These are phyloP conservation scores for Apogon talboti DNA, from an alignment of 2,797 vertebrate genomes.

Conservation along the genomic window DNA sequence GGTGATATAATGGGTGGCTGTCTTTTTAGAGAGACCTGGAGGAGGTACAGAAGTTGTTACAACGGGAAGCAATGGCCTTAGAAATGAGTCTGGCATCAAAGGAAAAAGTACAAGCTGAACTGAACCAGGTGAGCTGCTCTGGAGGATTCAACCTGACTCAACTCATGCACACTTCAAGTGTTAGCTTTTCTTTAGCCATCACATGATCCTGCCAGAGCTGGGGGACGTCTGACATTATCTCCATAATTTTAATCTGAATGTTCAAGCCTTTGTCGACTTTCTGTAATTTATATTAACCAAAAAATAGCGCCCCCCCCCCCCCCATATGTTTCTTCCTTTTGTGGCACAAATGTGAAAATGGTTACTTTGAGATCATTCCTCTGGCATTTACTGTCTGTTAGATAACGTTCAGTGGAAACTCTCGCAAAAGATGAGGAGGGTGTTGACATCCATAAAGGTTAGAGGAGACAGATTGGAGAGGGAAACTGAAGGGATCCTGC, in stretches of 20 bases:
- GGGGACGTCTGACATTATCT: background rate
- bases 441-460: background rate
- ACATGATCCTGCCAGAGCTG: background rate
- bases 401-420: conserved; percentile 15
- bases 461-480: background rate
- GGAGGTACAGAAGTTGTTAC: conserved; percentile 42
- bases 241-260: conserved; percentile 3
- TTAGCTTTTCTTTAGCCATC: too few species aligned
- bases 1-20: background rate
- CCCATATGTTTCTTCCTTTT: background rate
- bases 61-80: conserved; percentile 37
- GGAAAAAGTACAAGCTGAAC: conserved; percentile 41
- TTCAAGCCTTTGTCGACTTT: conserved; percentile 3
- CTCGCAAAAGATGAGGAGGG: background rate
- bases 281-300: conserved; percentile 22
- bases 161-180: background rate
- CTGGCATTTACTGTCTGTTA: conserved; percentile 32
- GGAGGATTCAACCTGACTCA: background rate
- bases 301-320: too few species aligned
- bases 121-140: conserved; percentile 56
- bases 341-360: conserved; percentile 13
- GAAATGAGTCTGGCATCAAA: conserved; percentile 33
- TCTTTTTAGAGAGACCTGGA: conserved; percentile 64
- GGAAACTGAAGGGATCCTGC: too few species aligned
- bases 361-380: conserved; percentile 18